Evolutionary conservation across 1,140 invertebrate species (phyloP).

Genomic region (Linepithema humile): DNA sequence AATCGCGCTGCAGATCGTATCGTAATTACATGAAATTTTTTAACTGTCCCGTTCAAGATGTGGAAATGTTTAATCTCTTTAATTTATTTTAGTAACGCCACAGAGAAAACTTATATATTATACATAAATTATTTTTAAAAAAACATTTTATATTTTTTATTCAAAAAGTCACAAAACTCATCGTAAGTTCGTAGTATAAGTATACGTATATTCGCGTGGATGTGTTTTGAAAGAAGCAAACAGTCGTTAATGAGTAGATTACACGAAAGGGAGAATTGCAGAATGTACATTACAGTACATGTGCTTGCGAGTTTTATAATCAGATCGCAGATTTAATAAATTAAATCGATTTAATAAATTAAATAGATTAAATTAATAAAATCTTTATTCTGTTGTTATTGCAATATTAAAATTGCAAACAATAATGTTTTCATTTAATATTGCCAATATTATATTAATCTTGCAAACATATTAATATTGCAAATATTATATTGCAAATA

Average conservation of each 20-base stretch:
- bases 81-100: not conserved
- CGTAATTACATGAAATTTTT: conserved; percentile 7
- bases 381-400: too few species aligned
- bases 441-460: too few species aligned
- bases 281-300: not conserved
- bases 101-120: not conserved
- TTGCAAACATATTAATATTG: too few species aligned
- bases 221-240: conserved; percentile 31
- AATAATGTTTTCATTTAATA: too few species aligned
- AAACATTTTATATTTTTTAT: not conserved
- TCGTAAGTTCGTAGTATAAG: not conserved
- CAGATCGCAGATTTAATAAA: conserved; percentile 23
- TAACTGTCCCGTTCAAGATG: not conserved
- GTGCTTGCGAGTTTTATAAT: not conserved
- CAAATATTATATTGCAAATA: too few species aligned
- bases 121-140: not conserved
- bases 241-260: conserved; percentile 22
- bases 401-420: too few species aligned
- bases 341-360: too few species aligned
- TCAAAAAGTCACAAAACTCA: not conserved
- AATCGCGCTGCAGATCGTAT: not conserved
- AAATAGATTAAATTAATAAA: too few species aligned
- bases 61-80: not conserved
- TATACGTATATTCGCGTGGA: conserved; percentile 5
- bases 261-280: conserved; percentile 27